Base-by-base conservation (phyloP, 2,797 vertebrate genomes). In the Heliangelus exortis region DNA sequence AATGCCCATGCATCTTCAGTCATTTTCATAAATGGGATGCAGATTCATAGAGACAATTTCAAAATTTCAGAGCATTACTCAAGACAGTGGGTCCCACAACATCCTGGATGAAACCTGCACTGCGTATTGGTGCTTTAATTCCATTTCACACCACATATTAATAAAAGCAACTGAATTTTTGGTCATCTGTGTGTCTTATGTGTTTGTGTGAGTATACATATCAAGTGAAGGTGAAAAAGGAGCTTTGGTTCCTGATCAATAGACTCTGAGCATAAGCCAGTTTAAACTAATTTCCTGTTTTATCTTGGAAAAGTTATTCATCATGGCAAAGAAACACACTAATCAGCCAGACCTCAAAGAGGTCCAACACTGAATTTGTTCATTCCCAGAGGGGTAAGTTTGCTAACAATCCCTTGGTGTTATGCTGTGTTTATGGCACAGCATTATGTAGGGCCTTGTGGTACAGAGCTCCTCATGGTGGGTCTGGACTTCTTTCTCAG, bases 391-490 rank as follows among this genome's bases (percentile, higher is more conserved):
- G 12, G 31, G 6, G 15, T 55, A 58, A 25, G 33, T 77, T 58
- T 47, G 8, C 5, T 39, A 31, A 23, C 0, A 1, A 54, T 58
- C 53, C 33, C 18, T 75, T 9, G 4, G 7, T 50, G 28, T 1
- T 51, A 23, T 15, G 14, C 14, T 34, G 2, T 57, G 53, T 34
- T 84, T 78, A 20, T 1, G 1, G 22, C 1, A 5, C 22, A 81
- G 15, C 1, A 13, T 57, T 59, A 8, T 3, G 9, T 7, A 57
- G 41, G 15, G 6, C 1, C 1, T 68, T 34, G 10, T 6, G 13
- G 15, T 6, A 5, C 25, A 48, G 16, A 17, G 9, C 5, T 57
- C 22, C 63, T 79, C n/a, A 5, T 1, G 3, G 36, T 21, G 36
- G 26, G 2, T 81, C 45, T 31, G 10, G 18, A 36, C 7, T 39